Evolutionary conservation across 1,140 invertebrate species (phyloP), one percentile per base, ranked within the genome.

Genomic region (Tribolium madens): DNA sequence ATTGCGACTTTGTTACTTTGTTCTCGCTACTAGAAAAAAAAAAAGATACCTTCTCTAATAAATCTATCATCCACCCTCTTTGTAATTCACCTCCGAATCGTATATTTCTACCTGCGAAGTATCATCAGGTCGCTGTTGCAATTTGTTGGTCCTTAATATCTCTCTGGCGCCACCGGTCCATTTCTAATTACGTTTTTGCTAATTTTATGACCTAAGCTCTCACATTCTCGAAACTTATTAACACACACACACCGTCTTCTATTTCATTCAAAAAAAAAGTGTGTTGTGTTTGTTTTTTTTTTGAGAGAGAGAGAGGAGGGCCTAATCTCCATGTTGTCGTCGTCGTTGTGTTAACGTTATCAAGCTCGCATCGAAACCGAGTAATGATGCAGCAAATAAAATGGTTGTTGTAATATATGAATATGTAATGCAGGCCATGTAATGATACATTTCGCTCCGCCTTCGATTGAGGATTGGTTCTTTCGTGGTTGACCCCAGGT

Each of bases 371-470:
- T 53, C 47, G 21, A 53, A 50, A 72, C 33, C 42, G 48, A 60
- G 33, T 75, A 75, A 60, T 60, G 50, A 75, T 75, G 52, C 52
- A 75, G 73, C 72, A 72, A 72, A 76, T 76, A 76, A 76, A 76
- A 76, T 76, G 75, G 75, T 76, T 76, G 75, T 71, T 76, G 31
- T 46, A 60, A 64, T 53, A 57, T 76, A 76, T 76, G 68, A 76
- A 76, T 76, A 72, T 64, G 50, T 72, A 72, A 72, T 72, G 52
- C 52, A 60, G 33, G 14, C 31, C 10, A 10, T 76, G 57, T 76
- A 72, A 76, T 76, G 68, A 76, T 76, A 76, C 53, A 64, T 57
- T 72, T 71, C 7, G 72, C 76, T 68, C 76, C 76, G 71, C 76
- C 76, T 69, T 69, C 72, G 17, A 33, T 15, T 69, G 70, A 42